phyloP scores from a whole-genome alignment of 2,113 vertebrate species.

The Hystrix brachyura region DNA sequence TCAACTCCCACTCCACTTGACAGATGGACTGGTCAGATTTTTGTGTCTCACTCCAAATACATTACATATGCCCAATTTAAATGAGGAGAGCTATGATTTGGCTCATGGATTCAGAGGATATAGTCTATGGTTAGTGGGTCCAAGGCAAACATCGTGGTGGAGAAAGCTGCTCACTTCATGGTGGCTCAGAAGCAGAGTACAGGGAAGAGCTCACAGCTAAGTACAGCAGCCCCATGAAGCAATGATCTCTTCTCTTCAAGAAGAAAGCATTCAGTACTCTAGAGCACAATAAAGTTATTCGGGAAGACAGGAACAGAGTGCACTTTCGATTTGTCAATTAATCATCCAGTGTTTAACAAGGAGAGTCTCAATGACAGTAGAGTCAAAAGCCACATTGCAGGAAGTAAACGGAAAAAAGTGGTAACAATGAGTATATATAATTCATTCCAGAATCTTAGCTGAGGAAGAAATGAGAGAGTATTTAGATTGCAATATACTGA shows the following conservation, averaged over 20 bases:
- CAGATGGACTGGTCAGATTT: neutral
- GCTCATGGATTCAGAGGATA: neutral
- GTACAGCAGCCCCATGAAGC: neutral
- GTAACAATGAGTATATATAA: neutral
- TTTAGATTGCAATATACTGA: neutral
- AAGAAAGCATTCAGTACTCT: neutral
- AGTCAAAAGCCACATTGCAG: neutral
- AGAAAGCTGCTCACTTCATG: neutral
- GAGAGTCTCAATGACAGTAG: neutral
- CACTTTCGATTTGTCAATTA: neutral
- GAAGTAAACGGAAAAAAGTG: neutral
- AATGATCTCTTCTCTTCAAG: neutral
- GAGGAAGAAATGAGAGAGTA: neutral
- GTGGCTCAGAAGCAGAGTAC: neutral
- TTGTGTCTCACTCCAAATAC: neutral
- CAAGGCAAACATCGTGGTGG: neutral
- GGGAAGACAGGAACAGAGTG: neutral
- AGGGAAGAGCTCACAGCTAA: neutral
- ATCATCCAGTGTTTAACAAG: neutral
- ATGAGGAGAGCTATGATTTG: neutral
- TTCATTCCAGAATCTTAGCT: slow-evolving; percentile 9
- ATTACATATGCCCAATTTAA: neutral
- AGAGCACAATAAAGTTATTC: neutral
- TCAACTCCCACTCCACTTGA: neutral
- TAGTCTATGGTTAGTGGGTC: neutral